Percentiles rank a stretch among this genome's conserved stretches.
Conservation (phyloP, 92 coral and sea anemone genomes). For the Heliopora coerulea region DNA sequence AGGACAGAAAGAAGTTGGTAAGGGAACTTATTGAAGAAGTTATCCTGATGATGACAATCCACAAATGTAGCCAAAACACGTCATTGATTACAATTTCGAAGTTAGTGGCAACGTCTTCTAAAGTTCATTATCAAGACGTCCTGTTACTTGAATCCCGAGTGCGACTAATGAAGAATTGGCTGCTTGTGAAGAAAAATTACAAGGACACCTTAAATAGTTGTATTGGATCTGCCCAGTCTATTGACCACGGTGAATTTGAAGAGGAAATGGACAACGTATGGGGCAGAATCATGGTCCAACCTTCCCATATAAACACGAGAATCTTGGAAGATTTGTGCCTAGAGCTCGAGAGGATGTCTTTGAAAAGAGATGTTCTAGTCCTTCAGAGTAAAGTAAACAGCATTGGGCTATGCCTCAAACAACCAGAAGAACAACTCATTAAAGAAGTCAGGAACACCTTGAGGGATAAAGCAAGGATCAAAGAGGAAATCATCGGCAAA, state of each 20-base stretch:
- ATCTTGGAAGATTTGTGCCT: conserved; percentile 60
- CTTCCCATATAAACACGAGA: conserved; percentile 22
- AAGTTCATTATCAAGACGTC: conserved; percentile 7
- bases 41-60: conserved; percentile 7
- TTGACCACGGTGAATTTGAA: conserved; percentile 18
- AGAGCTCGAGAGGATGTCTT: conserved; percentile 68
- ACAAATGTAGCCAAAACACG: neutral
- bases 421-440: conserved; percentile 42
- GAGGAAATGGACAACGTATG: conserved; percentile 43
- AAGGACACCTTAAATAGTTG: neutral
- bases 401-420: conserved; percentile 16
- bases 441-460: conserved; percentile 19
- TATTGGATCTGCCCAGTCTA: neutral
- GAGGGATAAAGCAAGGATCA: conserved; percentile 49
- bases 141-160: conserved; percentile 9
- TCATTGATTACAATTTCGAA: neutral
- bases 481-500: conserved; percentile 46
- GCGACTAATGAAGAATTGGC: conserved; percentile 29
- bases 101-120: neutral
- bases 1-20: neutral
- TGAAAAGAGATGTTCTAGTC: conserved; percentile 54
- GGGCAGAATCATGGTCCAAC: conserved; percentile 32
- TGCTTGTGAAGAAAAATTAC: neutral
- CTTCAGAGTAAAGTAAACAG: conserved; percentile 47
- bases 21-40: neutral